Conservation (phyloP, 2,113 vertebrate genomes). For the Pelecanus crispus region DNA sequence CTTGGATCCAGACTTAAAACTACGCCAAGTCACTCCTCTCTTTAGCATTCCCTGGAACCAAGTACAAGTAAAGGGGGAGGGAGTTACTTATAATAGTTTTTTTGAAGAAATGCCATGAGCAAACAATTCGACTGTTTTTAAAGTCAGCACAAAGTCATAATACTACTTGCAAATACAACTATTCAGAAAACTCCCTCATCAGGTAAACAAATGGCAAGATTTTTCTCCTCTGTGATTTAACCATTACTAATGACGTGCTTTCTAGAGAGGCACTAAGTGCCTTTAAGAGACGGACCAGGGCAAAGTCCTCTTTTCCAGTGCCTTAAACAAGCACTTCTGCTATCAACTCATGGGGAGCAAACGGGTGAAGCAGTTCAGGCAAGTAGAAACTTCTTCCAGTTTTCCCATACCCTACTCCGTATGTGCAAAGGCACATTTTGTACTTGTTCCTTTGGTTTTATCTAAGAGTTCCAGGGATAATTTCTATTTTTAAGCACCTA, state of each 20-base stretch:
- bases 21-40: constrained; percentile 33
- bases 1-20: background rate
- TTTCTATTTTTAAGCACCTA: background rate
- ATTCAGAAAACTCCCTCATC: background rate
- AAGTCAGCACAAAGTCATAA: background rate
- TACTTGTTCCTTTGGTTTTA: background rate
- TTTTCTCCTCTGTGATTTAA: background rate
- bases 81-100: constrained; percentile 27
- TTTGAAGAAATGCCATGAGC: background rate
- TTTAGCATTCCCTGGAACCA: background rate
- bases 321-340: constrained; percentile 5
- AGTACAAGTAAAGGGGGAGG: background rate
- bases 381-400: background rate
- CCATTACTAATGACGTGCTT: background rate
- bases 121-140: constrained; percentile 9
- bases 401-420: background rate
- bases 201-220: background rate
- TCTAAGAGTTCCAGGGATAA: background rate
- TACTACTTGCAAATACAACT: background rate
- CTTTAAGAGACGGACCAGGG: background rate
- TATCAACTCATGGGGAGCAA: background rate
- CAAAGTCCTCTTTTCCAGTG: background rate
- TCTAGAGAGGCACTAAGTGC: background rate
- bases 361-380: background rate
- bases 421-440: background rate